Evolutionary conservation across 2,113 vertebrate genomes (phyloP), one percentile per base, ranked within the genome.

Genomic region (Deroptyus accipitrinus): DNA sequence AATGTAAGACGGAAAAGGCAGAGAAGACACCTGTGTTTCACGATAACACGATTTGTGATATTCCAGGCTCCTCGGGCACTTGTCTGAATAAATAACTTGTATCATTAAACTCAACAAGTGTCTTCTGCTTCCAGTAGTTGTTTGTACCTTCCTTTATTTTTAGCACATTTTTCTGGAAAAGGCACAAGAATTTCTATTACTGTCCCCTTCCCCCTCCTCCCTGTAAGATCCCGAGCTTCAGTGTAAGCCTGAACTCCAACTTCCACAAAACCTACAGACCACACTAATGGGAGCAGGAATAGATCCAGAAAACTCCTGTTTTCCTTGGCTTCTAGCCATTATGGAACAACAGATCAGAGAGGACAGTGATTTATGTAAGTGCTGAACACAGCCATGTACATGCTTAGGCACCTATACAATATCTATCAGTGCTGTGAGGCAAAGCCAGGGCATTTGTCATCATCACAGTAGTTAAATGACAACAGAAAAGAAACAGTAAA

Each of bases 121-220:
- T 48, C 48, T 89, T 70, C 59, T 92, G 30, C 37, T 94, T 86
- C 35, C 52, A 91, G 48, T 19, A 79, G 55, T 14, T 92, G 72
- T 62, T 93, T 81, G 30, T n/a, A 75, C 20, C 28, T 55, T 86
- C 44, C 76, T 87, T 64, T 93, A 87, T 85, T 95, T 92, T 90
- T 81, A 74, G 61, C 31, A 62, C 11, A 13, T 61, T 92, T 81
- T 59, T 89, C 31, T 63, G 52, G 70, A 86, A 91, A 92, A 91
- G 13, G 31, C 44, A 82, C 22, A 74, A 69, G 31, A 41, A 70
- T 54, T 90, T 77, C 74, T 80, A 83, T 81, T 55, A 27, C 30
- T 77, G 68, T 11, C 18, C 25, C 31, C 28, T 75, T 61, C 55
- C 13, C 8, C 20, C 41, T 35, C 3, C 2, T 4, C 8, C 8